phyloP scores from a whole-genome alignment of 2,888 invertebrate species.

The Pammene fasciana region DNA sequence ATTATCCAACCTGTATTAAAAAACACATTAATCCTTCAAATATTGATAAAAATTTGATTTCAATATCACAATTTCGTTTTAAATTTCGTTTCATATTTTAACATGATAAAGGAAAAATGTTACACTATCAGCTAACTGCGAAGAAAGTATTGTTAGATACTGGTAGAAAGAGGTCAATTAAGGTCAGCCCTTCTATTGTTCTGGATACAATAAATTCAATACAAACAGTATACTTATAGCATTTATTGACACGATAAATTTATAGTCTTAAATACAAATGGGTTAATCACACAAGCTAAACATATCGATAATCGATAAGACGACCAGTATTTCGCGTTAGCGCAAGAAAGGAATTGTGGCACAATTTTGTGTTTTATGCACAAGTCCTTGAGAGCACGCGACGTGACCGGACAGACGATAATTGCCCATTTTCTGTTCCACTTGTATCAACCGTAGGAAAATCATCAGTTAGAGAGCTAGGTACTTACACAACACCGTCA shows the following conservation, averaged over 20 bases:
- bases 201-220: constrained; percentile 17
- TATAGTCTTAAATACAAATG: constrained; percentile 1
- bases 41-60: background rate
- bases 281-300: background rate
- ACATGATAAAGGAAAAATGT: background rate
- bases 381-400: constrained; percentile 33
- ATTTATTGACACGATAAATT: constrained; percentile 14
- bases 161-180: constrained; percentile 22
- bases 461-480: background rate
- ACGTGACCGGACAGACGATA: constrained; percentile 37
- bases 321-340: background rate
- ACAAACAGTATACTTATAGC: background rate
- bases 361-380: constrained; percentile 24
- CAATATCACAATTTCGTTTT: background rate
- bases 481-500: background rate
- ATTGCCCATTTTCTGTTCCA: constrained; percentile 37
- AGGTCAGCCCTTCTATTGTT: constrained; percentile 31
- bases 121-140: background rate
- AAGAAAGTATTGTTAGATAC: background rate
- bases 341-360: constrained; percentile 5
- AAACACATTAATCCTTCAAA: too few relatives aligned
- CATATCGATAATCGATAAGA: background rate
- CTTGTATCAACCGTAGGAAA: background rate
- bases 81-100: background rate
- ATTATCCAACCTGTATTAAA: background rate